phyloP scores from a whole-genome alignment of 1,140 invertebrate genomes.

The Olivierus martensii region DNA sequence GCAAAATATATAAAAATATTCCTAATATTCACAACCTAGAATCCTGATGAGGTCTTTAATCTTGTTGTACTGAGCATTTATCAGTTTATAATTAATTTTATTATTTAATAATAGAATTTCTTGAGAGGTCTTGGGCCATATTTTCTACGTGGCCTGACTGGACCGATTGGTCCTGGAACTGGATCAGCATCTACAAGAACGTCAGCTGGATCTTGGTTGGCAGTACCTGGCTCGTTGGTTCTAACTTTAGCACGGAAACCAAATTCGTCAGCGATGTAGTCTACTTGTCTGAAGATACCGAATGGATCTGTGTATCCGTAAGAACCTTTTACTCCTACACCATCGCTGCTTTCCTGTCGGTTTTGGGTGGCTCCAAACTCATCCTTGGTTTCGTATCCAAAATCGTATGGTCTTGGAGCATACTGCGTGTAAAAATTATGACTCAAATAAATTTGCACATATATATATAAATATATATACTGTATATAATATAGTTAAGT shows the following conservation, averaged over 20 bases:
- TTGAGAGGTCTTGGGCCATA: too few relatives aligned
- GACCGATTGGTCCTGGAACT: too few relatives aligned
- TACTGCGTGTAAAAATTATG: background rate
- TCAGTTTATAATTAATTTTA: too few relatives aligned
- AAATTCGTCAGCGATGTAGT: conserved; percentile 23
- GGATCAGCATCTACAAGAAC: background rate
- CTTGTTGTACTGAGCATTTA: too few relatives aligned
- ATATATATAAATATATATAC: background rate
- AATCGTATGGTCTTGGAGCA: conserved; percentile 9
- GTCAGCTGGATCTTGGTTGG: conserved; percentile 4
- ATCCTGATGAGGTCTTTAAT: too few relatives aligned
- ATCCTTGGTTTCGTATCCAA: conserved; percentile 16
- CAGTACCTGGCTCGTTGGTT: conserved; percentile 9
- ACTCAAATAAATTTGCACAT: background rate
- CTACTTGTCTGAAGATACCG: conserved; percentile 20
- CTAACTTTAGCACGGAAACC: conserved; percentile 20
- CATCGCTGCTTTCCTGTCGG: conserved; percentile 8
- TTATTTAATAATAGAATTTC: too few relatives aligned
- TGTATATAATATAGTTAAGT: too few relatives aligned
- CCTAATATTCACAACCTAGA: too few relatives aligned
- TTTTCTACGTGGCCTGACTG: too few relatives aligned
- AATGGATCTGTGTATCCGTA: conserved; percentile 21
- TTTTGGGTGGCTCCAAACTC: conserved; percentile 11
- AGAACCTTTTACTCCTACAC: conserved; percentile 12
- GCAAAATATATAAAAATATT: too few relatives aligned